phyloP scores from a whole-genome alignment of 2,113 vertebrate species.

The Elachura formosa region DNA sequence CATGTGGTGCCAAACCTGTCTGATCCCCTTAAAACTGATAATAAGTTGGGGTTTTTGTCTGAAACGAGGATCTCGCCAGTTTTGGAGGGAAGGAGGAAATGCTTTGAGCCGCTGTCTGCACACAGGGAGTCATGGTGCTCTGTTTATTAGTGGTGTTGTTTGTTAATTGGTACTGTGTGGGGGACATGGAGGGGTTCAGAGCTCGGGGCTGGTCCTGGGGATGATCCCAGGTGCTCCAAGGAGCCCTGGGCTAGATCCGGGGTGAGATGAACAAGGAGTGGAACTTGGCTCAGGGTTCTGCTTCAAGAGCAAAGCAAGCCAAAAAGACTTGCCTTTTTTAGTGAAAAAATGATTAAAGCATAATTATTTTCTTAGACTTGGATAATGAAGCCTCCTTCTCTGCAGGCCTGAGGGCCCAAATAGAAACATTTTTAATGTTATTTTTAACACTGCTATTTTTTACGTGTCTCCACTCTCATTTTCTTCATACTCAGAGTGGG shows the following conservation, averaged over 20 bases:
- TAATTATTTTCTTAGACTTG: background rate
- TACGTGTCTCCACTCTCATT: background rate
- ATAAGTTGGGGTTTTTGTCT: background rate
- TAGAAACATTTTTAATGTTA: background rate
- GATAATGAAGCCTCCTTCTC: background rate
- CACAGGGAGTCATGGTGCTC: background rate
- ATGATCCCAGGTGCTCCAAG: accelerated
- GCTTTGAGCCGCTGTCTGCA: background rate
- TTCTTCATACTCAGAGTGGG: background rate
- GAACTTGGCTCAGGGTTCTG: background rate
- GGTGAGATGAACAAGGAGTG: background rate
- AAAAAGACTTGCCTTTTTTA: background rate
- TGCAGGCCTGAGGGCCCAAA: background rate
- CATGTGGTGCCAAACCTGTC: background rate
- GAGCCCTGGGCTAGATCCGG: background rate
- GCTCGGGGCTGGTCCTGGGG: background rate
- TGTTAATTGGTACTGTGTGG: background rate
- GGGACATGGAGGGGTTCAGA: background rate
- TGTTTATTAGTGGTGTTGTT: accelerated
- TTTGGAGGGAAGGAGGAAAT: background rate
- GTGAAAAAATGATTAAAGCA: background rate
- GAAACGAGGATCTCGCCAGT: accelerated
- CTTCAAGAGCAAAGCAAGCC: background rate
- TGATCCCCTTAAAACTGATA: background rate
- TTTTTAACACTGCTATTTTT: constrained; percentile 7